Evolutionary conservation across 2,888 invertebrate species (phyloP).

Genomic region (Amphipoea lucens): DNA sequence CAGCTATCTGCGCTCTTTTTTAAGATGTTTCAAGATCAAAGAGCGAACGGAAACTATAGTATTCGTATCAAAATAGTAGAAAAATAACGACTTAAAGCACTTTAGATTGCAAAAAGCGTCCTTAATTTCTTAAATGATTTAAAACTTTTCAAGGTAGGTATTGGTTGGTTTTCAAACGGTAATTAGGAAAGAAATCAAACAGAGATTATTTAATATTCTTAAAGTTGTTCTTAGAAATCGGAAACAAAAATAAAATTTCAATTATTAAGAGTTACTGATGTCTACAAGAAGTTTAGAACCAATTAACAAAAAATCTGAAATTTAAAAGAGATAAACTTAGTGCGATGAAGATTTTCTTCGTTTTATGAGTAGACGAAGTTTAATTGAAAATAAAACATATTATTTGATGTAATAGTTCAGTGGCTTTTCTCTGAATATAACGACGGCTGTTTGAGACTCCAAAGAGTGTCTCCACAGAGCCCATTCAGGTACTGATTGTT

Average conservation of each 20-base stretch:
- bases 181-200: conserved; percentile 10
- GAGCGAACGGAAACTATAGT: not conserved
- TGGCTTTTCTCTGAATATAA: conserved; percentile 23
- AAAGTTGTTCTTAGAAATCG: not conserved
- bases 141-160: not conserved
- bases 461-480: conserved; percentile 1
- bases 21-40: conserved; percentile 15
- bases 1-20: conserved; percentile 21
- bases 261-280: conserved; percentile 4
- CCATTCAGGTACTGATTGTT: conserved; percentile 7
- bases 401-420: conserved; percentile 29
- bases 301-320: conserved; percentile 14
- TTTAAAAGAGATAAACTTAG: conserved; percentile 12
- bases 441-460: not conserved
- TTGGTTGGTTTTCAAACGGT: not conserved
- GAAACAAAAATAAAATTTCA: not conserved
- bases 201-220: not conserved
- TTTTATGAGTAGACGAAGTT: conserved; percentile 26
- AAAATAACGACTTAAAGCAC: not conserved
- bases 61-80: not conserved
- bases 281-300: not conserved
- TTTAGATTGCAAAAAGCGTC: not conserved
- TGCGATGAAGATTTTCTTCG: conserved; percentile 16
- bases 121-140: too few species aligned
- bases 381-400: conserved; percentile 43